Conservation (phyloP, 2,888 invertebrate species). For the Crepidodera aurea region DNA sequence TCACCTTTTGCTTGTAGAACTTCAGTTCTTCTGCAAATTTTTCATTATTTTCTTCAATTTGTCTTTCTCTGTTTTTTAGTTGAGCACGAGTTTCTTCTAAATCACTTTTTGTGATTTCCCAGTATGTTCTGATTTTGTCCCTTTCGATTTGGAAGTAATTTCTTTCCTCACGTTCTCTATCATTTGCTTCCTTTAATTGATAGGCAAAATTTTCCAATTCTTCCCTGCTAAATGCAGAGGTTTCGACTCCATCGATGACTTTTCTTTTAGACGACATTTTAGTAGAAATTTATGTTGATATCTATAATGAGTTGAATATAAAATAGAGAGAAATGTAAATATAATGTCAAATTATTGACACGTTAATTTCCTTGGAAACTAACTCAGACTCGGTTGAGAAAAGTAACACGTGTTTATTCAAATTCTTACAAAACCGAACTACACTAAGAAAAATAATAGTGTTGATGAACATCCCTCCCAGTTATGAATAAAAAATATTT, state of each 20-base stretch:
- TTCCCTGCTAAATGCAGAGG: conserved; percentile 91
- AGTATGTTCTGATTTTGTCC: conserved; percentile 92
- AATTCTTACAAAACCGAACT: too few relatives aligned
- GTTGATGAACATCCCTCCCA: too few relatives aligned
- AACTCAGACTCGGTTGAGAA: too few relatives aligned
- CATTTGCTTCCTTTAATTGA: conserved; percentile 87
- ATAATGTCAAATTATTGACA: too few relatives aligned
- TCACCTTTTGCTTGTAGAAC: conserved; percentile 91
- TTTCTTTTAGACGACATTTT: conserved; percentile 33
- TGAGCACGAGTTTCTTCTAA: conserved; percentile 83
- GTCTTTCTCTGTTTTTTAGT: conserved; percentile 80
- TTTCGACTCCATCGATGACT: conserved; percentile 89
- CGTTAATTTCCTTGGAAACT: too few relatives aligned
- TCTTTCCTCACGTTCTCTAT: conserved; percentile 92
- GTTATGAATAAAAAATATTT: too few relatives aligned
- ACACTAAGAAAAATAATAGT: too few relatives aligned
- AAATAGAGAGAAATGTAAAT: too few relatives aligned
- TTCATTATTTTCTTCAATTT: conserved; percentile 87
- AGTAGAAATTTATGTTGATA: too few relatives aligned
- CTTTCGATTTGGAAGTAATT: conserved; percentile 95
- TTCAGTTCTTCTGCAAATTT: conserved; percentile 87
- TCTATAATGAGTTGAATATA: too few relatives aligned
- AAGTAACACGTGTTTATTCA: too few relatives aligned
- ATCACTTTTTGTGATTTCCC: conserved; percentile 93
- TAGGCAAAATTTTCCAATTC: conserved; percentile 90